Base-by-base conservation (phyloP, 2,113 vertebrate genomes). In the Orthonyx spaldingii region DNA sequence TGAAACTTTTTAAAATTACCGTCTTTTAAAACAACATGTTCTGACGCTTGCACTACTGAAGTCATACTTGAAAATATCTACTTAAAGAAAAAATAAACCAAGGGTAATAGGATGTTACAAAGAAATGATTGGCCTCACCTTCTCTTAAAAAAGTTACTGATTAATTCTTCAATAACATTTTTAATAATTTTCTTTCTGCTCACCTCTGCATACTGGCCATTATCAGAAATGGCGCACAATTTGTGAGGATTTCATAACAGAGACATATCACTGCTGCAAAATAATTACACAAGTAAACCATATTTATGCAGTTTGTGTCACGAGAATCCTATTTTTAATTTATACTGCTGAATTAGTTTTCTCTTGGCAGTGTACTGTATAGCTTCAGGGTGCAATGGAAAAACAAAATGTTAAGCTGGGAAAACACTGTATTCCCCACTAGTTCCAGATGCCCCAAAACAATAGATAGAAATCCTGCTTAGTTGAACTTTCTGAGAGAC, bases 391-490 rank as follows among this genome's bases (percentile, higher is more conserved):
- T 94, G 79, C 82, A 93, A 69, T 96, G 92, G 85, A 94, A 96
- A 95, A 97, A 90, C 76, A 93, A 94, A 96, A 95, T 68, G 80
- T 88, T 94, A 87, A 94, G 79, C 85, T 93, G 83, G 53, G 86
- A 95, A 89, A 90, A 90, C 61, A 46, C 80, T 93, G 60, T 93
- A 76, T 94, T 95, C 57, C 79, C 94, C 93, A 97, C 59, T 84
- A 94, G 87, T 96, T 96, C 96, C 92, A 95, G 92, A 93, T 96
- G 92, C 92, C 94, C 82, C 90, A 92, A 94, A 95, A 93, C 94
- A 93, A 94, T 96, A 86, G 94, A 82, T 65, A 91, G 85, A 95
- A 96, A 92, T 94, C 46, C 42, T 89, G 32, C 86, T 84, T 86
- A 53, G 77, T 0, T 95, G 60, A 85, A 76, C 75, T 96, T 94